Percentiles rank a stretch among this genome's conserved stretches.
phyloP scores from a whole-genome alignment of 2,888 invertebrate species.

The Galerucella pusilla region DNA sequence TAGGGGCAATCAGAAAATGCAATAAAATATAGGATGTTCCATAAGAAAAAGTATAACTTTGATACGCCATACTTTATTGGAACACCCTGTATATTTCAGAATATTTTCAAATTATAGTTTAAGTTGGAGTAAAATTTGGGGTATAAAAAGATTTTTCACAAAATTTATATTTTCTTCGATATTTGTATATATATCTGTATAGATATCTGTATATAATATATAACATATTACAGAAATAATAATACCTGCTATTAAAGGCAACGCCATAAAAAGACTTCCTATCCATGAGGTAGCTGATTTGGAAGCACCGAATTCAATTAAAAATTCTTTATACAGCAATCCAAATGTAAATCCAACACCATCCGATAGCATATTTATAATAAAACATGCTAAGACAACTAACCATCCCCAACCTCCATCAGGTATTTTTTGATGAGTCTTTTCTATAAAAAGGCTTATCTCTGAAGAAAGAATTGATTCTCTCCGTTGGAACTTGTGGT shows the following conservation, averaged over 20 bases:
- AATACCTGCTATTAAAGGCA: slow-evolving; percentile 72
- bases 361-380: slow-evolving; percentile 90
- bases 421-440: slow-evolving; percentile 71
- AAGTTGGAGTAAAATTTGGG: too few relatives aligned
- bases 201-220: too few relatives aligned
- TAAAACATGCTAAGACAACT: slow-evolving; percentile 85
- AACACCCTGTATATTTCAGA: too few relatives aligned
- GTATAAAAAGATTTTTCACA: too few relatives aligned
- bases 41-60: too few relatives aligned
- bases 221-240: too few relatives aligned
- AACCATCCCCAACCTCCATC: slow-evolving; percentile 93
- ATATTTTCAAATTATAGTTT: too few relatives aligned
- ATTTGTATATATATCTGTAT: too few relatives aligned
- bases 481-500: slow-evolving; percentile 43
- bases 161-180: too few relatives aligned
- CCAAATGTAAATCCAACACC: slow-evolving; percentile 95
- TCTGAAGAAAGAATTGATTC: slow-evolving; percentile 49
- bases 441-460: slow-evolving; percentile 47
- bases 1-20: too few relatives aligned
- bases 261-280: slow-evolving; percentile 55
- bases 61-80: too few relatives aligned
- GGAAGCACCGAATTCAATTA: slow-evolving; percentile 62
- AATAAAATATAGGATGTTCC: too few relatives aligned
- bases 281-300: slow-evolving; percentile 78
- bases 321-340: slow-evolving; percentile 86